Conservation (phyloP, 2,888 invertebrate species). For the Therioaphis trifolii region DNA sequence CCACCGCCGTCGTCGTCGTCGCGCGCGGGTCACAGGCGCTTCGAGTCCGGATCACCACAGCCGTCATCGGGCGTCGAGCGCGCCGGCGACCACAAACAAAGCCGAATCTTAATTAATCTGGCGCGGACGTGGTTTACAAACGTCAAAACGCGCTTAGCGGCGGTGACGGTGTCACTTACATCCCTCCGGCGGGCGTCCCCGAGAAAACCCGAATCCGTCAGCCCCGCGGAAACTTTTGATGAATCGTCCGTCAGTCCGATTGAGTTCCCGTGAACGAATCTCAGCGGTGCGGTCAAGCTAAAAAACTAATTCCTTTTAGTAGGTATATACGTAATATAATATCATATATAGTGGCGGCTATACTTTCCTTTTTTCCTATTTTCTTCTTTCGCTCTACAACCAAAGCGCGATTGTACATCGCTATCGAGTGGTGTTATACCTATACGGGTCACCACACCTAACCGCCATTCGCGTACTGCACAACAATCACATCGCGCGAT, state of each 20-base stretch:
- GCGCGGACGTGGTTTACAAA: slow-evolving; percentile 37
- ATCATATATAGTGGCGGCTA: too few relatives aligned
- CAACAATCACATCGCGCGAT: slow-evolving; percentile 3
- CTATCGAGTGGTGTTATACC: background rate
- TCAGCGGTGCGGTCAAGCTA: slow-evolving; percentile 23
- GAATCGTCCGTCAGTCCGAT: slow-evolving; percentile 39
- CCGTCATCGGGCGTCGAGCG: background rate
- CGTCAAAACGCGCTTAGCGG: slow-evolving; percentile 29
- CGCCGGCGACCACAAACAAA: slow-evolving; percentile 53
- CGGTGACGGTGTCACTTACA: slow-evolving; percentile 50
- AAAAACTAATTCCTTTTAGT: background rate
- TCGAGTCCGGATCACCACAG: background rate
- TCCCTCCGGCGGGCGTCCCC: slow-evolving; percentile 14
- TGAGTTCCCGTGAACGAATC: slow-evolving; percentile 27
- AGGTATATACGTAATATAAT: too few relatives aligned
- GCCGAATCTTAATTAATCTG: slow-evolving; percentile 62
- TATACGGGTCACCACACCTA: background rate
- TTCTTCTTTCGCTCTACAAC: background rate
- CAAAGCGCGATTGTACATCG: background rate
- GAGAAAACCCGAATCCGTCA: slow-evolving; percentile 41
- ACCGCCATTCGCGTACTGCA: background rate
- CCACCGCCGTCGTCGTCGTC: background rate
- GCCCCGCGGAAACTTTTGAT: slow-evolving; percentile 50
- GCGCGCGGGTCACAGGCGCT: too few relatives aligned
- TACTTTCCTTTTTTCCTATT: background rate